These are phyloP conservation scores for Drosophila orosa DNA, from an alignment of 1,140 invertebrate genomes.

Conservation along the genomic window DNA sequence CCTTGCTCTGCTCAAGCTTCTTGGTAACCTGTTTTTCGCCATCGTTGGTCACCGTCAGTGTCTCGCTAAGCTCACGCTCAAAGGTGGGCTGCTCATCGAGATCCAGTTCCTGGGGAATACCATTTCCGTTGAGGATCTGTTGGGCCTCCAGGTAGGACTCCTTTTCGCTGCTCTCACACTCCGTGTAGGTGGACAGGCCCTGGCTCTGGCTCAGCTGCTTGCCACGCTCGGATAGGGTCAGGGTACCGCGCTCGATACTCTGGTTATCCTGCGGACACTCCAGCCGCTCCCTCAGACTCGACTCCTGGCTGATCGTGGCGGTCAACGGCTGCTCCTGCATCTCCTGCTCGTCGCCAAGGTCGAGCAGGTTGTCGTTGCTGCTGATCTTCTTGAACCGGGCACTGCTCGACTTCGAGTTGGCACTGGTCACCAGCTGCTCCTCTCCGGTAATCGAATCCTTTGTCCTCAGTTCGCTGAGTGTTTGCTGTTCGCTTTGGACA, in stretches of 20 bases:
- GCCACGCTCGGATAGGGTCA: slow-evolving; percentile 83
- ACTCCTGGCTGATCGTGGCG: slow-evolving; percentile 79
- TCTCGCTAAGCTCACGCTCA: slow-evolving; percentile 67
- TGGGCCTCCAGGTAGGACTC: slow-evolving; percentile 69
- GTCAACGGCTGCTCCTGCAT: slow-evolving; percentile 77
- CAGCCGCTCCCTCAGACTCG: slow-evolving; percentile 73
- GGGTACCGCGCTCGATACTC: slow-evolving; percentile 82
- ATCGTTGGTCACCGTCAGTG: slow-evolving; percentile 65
- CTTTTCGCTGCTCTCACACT: slow-evolving; percentile 71
- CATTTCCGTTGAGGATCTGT: slow-evolving; percentile 49
- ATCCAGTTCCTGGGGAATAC: not conserved
- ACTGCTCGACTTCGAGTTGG: slow-evolving; percentile 73
- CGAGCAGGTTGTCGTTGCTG: slow-evolving; percentile 79
- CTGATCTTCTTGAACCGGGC: slow-evolving; percentile 80
- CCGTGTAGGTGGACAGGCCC: slow-evolving; percentile 60
- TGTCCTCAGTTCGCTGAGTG: slow-evolving; percentile 67
- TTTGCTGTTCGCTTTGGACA: slow-evolving; percentile 70
- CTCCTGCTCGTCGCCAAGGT: slow-evolving; percentile 62
- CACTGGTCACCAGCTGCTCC: slow-evolving; percentile 72
- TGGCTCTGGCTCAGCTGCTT: slow-evolving; percentile 71
- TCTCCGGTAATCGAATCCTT: slow-evolving; percentile 66
- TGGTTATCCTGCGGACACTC: slow-evolving; percentile 82
- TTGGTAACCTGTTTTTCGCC: slow-evolving; percentile 74
- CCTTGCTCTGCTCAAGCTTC: slow-evolving; percentile 67
- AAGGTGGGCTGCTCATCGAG: slow-evolving; percentile 38